Evolutionary conservation across 1,140 invertebrate genomes (phyloP).

Genomic region (Diploscapter pachys): DNA sequence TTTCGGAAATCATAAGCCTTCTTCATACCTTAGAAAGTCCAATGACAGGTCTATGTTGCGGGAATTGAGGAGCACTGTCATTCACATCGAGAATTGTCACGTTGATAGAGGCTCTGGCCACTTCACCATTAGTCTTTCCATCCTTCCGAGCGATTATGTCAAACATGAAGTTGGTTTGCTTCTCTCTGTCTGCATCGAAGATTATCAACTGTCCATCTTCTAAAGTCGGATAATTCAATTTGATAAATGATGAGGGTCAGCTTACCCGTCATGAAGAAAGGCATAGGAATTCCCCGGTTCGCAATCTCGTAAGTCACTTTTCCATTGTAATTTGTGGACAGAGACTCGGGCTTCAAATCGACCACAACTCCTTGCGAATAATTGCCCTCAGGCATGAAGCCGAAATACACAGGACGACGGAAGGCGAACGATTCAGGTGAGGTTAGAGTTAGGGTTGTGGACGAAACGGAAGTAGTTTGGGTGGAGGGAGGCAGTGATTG

Average conservation of each 20-base stretch:
- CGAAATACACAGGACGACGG: constrained; percentile 32
- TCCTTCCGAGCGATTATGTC: constrained; percentile 25
- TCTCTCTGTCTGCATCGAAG: constrained; percentile 52
- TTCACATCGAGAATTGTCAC: constrained; percentile 55
- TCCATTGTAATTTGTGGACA: constrained; percentile 14
- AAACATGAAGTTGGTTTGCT: constrained; percentile 39
- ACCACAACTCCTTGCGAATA: constrained; percentile 49
- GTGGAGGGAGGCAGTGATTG: background rate
- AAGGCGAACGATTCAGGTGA: constrained; percentile 18
- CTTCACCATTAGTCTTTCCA: background rate
- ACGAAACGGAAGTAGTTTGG: background rate
- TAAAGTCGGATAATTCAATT: too few relatives aligned
- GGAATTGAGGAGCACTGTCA: constrained; percentile 53
- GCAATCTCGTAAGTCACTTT: constrained; percentile 31
- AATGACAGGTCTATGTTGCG: constrained; percentile 36
- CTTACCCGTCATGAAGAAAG: constrained; percentile 43
- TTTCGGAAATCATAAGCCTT: constrained; percentile 31
- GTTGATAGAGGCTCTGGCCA: constrained; percentile 32
- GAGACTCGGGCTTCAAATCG: constrained; percentile 37
- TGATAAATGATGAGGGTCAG: too few relatives aligned
- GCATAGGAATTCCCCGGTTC: constrained; percentile 35
- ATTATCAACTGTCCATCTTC: constrained; percentile 48
- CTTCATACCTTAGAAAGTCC: constrained; percentile 33
- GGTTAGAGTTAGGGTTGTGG: background rate
- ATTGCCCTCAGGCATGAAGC: constrained; percentile 48